These are phyloP conservation scores for Beaufortia kweichowensis DNA, from an alignment of 2,113 vertebrate species.

Conservation along the genomic window DNA sequence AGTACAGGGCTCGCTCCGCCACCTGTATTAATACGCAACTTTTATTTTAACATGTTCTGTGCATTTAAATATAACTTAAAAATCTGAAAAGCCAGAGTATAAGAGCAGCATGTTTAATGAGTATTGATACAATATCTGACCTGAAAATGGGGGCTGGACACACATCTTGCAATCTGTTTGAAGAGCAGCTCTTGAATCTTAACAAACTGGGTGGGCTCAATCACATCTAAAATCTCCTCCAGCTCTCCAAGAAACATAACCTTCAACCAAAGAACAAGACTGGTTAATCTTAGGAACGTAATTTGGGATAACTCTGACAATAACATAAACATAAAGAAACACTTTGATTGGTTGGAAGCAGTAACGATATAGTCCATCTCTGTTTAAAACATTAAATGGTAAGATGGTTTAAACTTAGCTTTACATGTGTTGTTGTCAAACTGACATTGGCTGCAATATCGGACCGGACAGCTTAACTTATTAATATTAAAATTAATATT, in stretches of 20 bases:
- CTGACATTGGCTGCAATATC: no score
- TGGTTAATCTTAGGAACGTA: not conserved
- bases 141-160: conserved; percentile 99
- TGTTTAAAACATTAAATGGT: no score
- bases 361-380: no score
- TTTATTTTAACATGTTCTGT: not conserved
- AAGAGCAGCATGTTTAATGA: no score
- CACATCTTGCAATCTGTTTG: conserved; percentile 99
- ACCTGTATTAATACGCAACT: conserved; percentile 73
- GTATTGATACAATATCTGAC: conserved; percentile 72
- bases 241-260: conserved; percentile 99
- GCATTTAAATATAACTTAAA: not conserved
- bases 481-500: no score
- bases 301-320: not conserved
- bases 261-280: conserved; percentile 63
- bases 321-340: no score
- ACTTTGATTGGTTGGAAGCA: no score
- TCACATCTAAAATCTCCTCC: conserved; percentile 98
- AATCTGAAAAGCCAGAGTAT: no score
- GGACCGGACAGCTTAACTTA: no score
- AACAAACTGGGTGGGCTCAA: conserved; percentile 96
- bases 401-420: no score
- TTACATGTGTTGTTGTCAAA: no score
- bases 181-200: conserved; percentile 99
- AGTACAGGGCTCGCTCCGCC: conserved; percentile 96